These are phyloP conservation scores for Aradus depressus DNA, from an alignment of 2,888 invertebrate species.

Conservation along the genomic window DNA sequence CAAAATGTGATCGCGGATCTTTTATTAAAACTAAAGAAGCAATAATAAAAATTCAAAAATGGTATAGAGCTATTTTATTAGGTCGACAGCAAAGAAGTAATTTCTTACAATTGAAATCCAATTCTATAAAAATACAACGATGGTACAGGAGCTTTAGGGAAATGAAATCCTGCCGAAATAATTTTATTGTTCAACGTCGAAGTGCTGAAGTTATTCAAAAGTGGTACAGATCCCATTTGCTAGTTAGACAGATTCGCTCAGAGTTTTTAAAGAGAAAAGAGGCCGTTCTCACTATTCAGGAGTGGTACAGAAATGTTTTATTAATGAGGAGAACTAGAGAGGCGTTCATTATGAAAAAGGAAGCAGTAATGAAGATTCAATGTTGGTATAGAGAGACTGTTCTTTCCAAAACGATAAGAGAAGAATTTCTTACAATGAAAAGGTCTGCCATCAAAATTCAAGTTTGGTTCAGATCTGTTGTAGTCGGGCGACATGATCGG, in stretches of 20 bases:
- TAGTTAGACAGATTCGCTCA: background rate
- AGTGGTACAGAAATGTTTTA: slow-evolving; percentile 38
- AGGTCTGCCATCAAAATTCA: slow-evolving; percentile 39
- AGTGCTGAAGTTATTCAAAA: slow-evolving; percentile 39
- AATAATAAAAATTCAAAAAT: slow-evolving; percentile 5
- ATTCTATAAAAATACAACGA: no score
- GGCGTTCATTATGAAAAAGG: slow-evolving; percentile 4
- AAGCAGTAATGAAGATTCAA: slow-evolving; percentile 35
- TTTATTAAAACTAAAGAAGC: slow-evolving; percentile 3
- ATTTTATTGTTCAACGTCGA: slow-evolving; percentile 41
- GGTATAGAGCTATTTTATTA: slow-evolving; percentile 32
- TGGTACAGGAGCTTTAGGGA: background rate
- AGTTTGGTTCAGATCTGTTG: slow-evolving; percentile 33
- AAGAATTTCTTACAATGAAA: slow-evolving; percentile 35
- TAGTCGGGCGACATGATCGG: slow-evolving; percentile 34
- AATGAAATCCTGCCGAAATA: slow-evolving; percentile 5
- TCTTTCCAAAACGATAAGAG: slow-evolving; percentile 34
- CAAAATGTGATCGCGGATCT: no score
- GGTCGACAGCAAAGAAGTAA: background rate
- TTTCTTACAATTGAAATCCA: no score
- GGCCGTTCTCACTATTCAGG: slow-evolving; percentile 42
- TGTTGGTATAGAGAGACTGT: slow-evolving; percentile 38
- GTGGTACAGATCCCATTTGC: slow-evolving; percentile 36
- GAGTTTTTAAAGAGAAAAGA: slow-evolving; percentile 36
- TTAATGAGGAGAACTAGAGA: slow-evolving; percentile 29